Percentiles rank a stretch among this genome's conserved stretches.
These are phyloP conservation scores for Mus minutoides DNA, from an alignment of 2,797 vertebrate species.

Conservation along the genomic window DNA sequence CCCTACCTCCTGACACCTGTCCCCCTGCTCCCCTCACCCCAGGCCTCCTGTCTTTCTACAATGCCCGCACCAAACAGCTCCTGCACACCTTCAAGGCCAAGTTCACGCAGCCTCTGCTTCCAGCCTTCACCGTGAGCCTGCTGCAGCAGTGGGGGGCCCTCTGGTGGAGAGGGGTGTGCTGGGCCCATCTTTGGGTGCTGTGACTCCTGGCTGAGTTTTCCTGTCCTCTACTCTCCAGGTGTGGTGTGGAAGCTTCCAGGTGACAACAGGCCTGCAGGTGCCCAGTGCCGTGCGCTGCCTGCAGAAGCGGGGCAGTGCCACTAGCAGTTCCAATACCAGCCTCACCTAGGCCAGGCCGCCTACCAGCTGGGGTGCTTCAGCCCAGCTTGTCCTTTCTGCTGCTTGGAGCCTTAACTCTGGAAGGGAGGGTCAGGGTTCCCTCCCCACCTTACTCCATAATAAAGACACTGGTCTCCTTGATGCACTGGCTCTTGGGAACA, in stretches of 20 bases:
- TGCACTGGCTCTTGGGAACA: neutral
- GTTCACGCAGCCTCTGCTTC: constrained; percentile 95
- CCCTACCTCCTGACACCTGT: neutral
- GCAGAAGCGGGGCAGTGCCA: constrained; percentile 95
- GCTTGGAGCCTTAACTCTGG: constrained; percentile 79
- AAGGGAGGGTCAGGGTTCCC: neutral
- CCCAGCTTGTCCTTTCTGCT: constrained; percentile 57
- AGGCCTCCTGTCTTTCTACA: constrained; percentile 95
- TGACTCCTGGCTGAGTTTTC: neutral
- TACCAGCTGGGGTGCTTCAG: neutral
- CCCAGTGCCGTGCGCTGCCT: constrained; percentile 93
- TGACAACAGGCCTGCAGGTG: constrained; percentile 94
- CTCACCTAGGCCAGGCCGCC: constrained; percentile 88
- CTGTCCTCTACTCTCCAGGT: constrained; percentile 86
- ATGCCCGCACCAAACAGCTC: constrained; percentile 93
- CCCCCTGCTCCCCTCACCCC: neutral
- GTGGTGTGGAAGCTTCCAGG: constrained; percentile 97
- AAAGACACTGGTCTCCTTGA: constrained; percentile 73
- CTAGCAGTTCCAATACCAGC: constrained; percentile 97
- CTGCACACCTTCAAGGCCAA: constrained; percentile 95
- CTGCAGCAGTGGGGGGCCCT: accelerated
- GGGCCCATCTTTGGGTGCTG: neutral
- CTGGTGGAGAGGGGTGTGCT: too few relatives aligned
- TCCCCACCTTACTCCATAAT: constrained; percentile 64
- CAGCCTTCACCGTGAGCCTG: constrained; percentile 94